Percentiles rank a stretch among this genome's conserved stretches.
Conservation (phyloP, 2,113 vertebrate species). For the Hyaena hyaena region DNA sequence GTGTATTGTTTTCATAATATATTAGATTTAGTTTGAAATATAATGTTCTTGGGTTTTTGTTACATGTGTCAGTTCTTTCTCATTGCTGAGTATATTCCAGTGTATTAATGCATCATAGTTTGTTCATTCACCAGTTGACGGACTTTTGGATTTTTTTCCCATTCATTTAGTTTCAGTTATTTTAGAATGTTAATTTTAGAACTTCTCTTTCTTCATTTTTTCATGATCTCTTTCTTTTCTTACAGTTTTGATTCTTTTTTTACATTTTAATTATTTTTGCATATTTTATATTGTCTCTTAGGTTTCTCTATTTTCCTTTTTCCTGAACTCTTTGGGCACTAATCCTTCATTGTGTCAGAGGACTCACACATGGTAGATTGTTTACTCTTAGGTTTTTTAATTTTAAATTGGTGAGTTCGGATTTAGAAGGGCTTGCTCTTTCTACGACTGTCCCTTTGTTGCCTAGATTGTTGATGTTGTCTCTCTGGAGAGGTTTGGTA, state of each 20-base stretch:
- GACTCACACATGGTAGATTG: background rate
- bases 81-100: background rate
- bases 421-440: background rate
- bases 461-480: background rate
- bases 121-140: background rate
- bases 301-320: background rate
- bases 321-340: background rate
- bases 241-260: slow-evolving; percentile 10
- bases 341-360: background rate
- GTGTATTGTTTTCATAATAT: background rate
- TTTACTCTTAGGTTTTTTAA: background rate
- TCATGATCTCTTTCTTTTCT: background rate
- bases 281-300: background rate
- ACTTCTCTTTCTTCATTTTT: slow-evolving; percentile 28
- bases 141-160: background rate
- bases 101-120: background rate
- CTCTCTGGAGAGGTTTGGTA: slow-evolving; percentile 14
- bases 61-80: background rate
- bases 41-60: background rate
- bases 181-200: slow-evolving; percentile 50
- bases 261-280: slow-evolving; percentile 14
- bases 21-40: slow-evolving; percentile 35
- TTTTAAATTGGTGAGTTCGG: background rate
- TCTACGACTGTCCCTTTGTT: background rate
- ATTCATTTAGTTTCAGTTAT: slow-evolving; percentile 25